Evolutionary conservation across 2,888 invertebrate species (phyloP), one percentile per base, ranked within the genome.

Genomic region (Taenaris catops): DNA sequence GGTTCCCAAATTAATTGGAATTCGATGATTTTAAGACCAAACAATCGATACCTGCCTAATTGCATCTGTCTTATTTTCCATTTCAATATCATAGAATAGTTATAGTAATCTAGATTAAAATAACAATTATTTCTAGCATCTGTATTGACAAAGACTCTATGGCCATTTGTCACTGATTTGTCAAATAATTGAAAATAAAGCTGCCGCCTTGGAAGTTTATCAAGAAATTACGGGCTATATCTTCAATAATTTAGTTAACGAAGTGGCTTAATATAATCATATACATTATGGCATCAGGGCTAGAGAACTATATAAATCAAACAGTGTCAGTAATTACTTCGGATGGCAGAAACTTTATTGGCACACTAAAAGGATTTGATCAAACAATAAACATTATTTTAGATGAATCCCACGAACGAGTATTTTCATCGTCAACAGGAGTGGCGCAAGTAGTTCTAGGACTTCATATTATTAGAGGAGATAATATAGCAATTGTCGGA

Each of bases 331-430:
- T 98, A 45, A 97, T 98, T 56, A 98, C 98, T 31, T 93, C 97
- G 5, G 98, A 98, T 84, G 98, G 98, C 23, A 89, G 98, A 51
- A 97, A 97, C 72, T 98, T 98, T 67, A 96, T 98, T 54, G 99
- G 99, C 25, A 96, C 97, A 0, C 76, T 99, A 44, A 98, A 98
- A 75, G 99, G 99, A 14, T 99, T 98, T 78, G 99, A 99, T 80
- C 99, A 99, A 81, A 97, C 98, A n/a, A 97, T 99, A 50, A 99
- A 99, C 70, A 89, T 99, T 48, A 98, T 99, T 57, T 86, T 99
- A 47, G 98, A 99, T 65, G 99, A 99, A 76, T 97, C 98, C 17
- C 98, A 98, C 65, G 99, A 99, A 76, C 89, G 99, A 58, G 98
- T 99, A n/a, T 99, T 96, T 79, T 98, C 97, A 27, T 92, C 94